Evolutionary conservation across 2,888 invertebrate species (phyloP).

Genomic region (Noctua comes): DNA sequence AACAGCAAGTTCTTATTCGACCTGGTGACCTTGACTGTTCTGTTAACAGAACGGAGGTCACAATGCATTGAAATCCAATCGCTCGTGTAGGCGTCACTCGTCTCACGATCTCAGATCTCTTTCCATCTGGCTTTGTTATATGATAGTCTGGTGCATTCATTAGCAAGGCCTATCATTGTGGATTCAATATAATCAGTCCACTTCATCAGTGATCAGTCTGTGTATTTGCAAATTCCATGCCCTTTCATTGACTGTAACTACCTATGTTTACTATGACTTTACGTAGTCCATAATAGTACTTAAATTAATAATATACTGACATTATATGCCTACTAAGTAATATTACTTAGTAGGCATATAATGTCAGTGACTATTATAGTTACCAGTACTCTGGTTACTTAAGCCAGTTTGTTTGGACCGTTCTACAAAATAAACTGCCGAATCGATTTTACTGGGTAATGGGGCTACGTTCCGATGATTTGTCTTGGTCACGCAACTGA

Average conservation of each 20-base stretch:
- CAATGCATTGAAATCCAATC: neutral
- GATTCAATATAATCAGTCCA: neutral
- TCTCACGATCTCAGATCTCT: neutral
- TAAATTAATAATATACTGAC: too few species aligned
- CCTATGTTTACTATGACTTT: neutral
- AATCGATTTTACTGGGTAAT: constrained; percentile 59
- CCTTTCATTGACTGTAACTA: constrained; percentile 4
- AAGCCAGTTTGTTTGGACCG: constrained; percentile 28
- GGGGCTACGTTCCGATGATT: constrained; percentile 58
- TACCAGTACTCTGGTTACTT: neutral
- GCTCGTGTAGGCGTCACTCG: neutral
- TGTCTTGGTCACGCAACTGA: constrained; percentile 70
- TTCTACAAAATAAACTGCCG: constrained; percentile 51
- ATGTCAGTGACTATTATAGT: neutral
- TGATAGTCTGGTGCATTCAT: neutral
- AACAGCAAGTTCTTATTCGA: neutral
- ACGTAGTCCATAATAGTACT: neutral
- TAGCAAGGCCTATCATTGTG: neutral
- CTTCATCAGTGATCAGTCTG: neutral
- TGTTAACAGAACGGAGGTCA: neutral
- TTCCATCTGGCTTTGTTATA: neutral
- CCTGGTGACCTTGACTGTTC: neutral
- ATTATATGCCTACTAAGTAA: too few species aligned
- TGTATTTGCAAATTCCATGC: neutral
- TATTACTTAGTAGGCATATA: neutral